Percentiles rank a stretch among this genome's conserved stretches.
phyloP scores from a whole-genome alignment of 1,140 invertebrate species.

The Acarapis woodi region DNA sequence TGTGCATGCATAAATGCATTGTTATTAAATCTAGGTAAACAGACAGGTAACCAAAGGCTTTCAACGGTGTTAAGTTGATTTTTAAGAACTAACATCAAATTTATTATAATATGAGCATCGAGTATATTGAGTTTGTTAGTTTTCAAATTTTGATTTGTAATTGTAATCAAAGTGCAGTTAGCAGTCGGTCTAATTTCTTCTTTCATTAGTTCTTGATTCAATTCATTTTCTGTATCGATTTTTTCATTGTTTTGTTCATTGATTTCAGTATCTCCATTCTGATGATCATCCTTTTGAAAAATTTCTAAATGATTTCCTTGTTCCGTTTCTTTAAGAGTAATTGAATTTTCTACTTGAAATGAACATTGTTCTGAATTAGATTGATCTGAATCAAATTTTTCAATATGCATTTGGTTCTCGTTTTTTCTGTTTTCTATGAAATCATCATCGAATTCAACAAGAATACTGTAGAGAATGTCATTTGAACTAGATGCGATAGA shows the following conservation, averaged over 20 bases:
- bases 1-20: slow-evolving; percentile 9
- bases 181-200: neutral
- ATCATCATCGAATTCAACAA: too few relatives aligned
- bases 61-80: slow-evolving; percentile 7
- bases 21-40: slow-evolving; percentile 9
- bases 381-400: too few relatives aligned
- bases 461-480: slow-evolving; percentile 3
- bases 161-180: slow-evolving; percentile 7
- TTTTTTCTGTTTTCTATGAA: too few relatives aligned
- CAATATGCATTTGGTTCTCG: too few relatives aligned
- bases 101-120: slow-evolving; percentile 8
- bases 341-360: neutral
- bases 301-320: neutral
- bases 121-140: slow-evolving; percentile 5
- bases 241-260: neutral
- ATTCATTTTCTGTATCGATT: neutral
- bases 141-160: slow-evolving; percentile 7
- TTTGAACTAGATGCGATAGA: neutral
- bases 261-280: too few relatives aligned
- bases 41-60: slow-evolving; percentile 10
- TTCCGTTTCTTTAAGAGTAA: neutral
- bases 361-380: too few relatives aligned
- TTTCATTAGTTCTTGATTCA: neutral
- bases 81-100: slow-evolving; percentile 6
- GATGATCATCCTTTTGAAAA: too few relatives aligned